Percentiles rank a stretch among this genome's conserved stretches.
phyloP scores from a whole-genome alignment of 2,113 vertebrate species.

The Acrocephalus kingi region DNA sequence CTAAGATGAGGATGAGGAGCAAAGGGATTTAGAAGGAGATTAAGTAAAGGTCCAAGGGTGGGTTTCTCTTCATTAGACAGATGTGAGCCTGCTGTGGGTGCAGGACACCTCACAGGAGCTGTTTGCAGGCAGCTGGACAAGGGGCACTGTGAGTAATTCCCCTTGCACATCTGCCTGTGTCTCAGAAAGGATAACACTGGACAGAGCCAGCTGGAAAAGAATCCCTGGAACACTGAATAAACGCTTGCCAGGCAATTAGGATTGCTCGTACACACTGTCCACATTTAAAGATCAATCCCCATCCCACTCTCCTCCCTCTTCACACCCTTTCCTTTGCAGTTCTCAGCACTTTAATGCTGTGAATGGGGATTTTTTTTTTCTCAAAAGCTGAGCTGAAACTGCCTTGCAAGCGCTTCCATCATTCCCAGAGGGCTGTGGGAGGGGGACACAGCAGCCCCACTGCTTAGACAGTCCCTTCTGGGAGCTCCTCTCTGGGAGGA shows the following conservation, averaged over 20 bases:
- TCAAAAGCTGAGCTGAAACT: not conserved
- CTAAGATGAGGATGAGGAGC: not conserved
- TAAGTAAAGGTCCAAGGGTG: not conserved
- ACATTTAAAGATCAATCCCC: not conserved
- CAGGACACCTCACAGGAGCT: not conserved
- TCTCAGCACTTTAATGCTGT: not conserved
- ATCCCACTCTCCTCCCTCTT: not conserved
- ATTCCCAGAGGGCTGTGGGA: not conserved
- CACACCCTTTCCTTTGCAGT: not conserved
- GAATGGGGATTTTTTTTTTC: not conserved
- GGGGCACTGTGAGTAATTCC: not conserved
- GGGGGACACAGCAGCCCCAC: accelerated
- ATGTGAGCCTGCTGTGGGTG: not conserved
- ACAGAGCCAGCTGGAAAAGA: not conserved
- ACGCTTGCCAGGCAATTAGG: not conserved
- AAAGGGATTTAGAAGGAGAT: not conserved
- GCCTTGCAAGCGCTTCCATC: accelerated
- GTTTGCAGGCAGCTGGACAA: not conserved
- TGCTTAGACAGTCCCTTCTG: not conserved
- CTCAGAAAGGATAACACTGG: not conserved
- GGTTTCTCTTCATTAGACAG: not conserved
- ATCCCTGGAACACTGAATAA: not conserved
- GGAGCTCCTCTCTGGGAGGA: not conserved
- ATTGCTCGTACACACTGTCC: not conserved
- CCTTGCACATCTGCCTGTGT: not conserved